phyloP scores from a whole-genome alignment of 92 coral and sea anemone genomes.

The Actinostola sp. region DNA sequence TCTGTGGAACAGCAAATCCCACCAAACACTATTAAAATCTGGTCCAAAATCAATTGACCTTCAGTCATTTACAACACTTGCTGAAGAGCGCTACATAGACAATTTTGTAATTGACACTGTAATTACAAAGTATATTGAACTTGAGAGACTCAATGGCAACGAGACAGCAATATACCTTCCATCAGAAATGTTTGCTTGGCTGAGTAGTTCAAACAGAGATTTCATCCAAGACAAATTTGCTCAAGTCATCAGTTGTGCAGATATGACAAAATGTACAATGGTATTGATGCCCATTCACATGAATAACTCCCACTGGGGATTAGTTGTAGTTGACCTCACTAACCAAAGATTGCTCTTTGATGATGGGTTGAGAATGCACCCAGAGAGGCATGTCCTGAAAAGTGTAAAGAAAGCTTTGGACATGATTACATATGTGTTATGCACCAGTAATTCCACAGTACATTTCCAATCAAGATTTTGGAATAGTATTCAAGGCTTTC shows the following conservation, averaged over 20 bases:
- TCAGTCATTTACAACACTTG: constrained; percentile 32
- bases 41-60: constrained; percentile 40
- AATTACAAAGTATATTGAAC: constrained; percentile 8
- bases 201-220: not conserved
- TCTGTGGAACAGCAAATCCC: constrained; percentile 7
- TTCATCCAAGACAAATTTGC: constrained; percentile 22
- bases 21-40: constrained; percentile 26
- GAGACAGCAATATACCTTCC: constrained; percentile 35
- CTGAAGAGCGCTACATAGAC: constrained; percentile 44
- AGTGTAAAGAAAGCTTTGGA: constrained; percentile 17
- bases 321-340: constrained; percentile 26
- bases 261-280: constrained; percentile 10
- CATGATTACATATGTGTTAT: constrained; percentile 1
- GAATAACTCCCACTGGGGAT: constrained; percentile 47
- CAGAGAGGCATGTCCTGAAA: constrained; percentile 10
- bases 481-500: constrained; percentile 9
- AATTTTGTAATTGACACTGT: constrained; percentile 52
- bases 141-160: not conserved
- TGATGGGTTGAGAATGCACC: constrained; percentile 18
- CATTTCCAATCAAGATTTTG: constrained; percentile 30
- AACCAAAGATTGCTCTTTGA: constrained; percentile 29
- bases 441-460: constrained; percentile 2
- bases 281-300: constrained; percentile 32
- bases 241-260: not conserved
- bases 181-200: constrained; percentile 44